Conservation (phyloP, 2,113 vertebrate species). For the Nyctibius bracteatus region DNA sequence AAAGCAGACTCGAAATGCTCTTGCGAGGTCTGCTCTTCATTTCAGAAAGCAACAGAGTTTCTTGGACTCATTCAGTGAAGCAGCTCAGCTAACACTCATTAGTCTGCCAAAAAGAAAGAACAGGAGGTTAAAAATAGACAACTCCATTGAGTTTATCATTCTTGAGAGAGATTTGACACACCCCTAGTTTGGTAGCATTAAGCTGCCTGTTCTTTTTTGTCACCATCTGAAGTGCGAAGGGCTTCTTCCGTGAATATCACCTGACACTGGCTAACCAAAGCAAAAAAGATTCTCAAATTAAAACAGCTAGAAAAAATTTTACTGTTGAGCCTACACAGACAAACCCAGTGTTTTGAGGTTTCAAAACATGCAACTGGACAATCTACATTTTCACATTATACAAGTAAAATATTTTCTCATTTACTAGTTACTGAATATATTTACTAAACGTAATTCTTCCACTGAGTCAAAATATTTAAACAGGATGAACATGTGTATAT, state of each 20-base stretch:
- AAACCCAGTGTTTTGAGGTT: not conserved
- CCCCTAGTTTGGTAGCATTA: slow-evolving; percentile 78
- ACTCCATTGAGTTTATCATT: slow-evolving; percentile 84
- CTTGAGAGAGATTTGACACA: slow-evolving; percentile 76
- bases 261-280: slow-evolving; percentile 46
- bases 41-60: slow-evolving; percentile 27
- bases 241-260: slow-evolving; percentile 40
- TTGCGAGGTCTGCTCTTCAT: not conserved
- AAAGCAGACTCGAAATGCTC: not conserved
- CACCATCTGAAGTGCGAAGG: slow-evolving; percentile 57
- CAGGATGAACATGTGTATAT: not conserved
- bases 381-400: not conserved
- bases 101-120: slow-evolving; percentile 79
- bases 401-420: not conserved
- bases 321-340: not conserved
- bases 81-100: slow-evolving; percentile 68
- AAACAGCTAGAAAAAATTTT: not conserved
- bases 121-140: slow-evolving; percentile 88
- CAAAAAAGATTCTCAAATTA: slow-evolving; percentile 20
- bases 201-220: slow-evolving; percentile 67
- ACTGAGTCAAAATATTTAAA: not conserved
- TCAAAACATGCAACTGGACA: not conserved
- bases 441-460: not conserved
- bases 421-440: not conserved
- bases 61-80: slow-evolving; percentile 70